Evolutionary conservation across 2,113 vertebrate species (phyloP), one percentile per base, ranked within the genome.

Genomic region (Camelus bactrianus): DNA sequence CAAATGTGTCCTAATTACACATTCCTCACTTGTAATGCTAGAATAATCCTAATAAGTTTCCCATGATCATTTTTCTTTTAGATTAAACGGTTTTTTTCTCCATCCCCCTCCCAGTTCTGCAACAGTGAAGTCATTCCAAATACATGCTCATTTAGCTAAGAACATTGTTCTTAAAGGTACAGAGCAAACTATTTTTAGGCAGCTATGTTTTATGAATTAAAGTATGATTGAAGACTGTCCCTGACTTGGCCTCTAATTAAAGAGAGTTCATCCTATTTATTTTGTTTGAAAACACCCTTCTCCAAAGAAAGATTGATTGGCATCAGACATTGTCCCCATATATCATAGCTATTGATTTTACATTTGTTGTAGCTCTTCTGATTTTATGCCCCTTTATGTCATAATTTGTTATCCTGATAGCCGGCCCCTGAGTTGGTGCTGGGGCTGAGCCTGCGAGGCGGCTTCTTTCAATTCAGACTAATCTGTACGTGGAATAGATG

Each of bases 1-100:
- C 95, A 97, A 97, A 97, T 95, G 96, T 97, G 50, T 90, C 89
- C 88, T 87, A 56, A 95, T 97, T 97, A 91, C 96, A 30, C 96
- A 93, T 96, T 97, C 85, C 82, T 98, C 30, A 95, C 95, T 91
- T 92, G 10, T 96, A 98, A 58, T 67, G 83, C 94, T 97, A 87
- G 88, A 93, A 85, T 98, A 96, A 97, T 97, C 46, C 82, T 96
- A 95, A 98, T 90, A 92, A 72, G 0, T 91, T 97, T 96, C 82
- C 92, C 32, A 0, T 46, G 52, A 93, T 96, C 93, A 93, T 75
- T 9, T 97, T 97, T 97, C 72, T 93, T 97, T 97, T 89, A 91
- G 50, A 96, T 73, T 96, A 72, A 93, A 58, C 85, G 35, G 35
- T 17, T 30, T 0, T 93, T 97, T 75, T 89, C 72, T 98, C 38